A percentile compares a stretch with the other conserved stretches of the same genome.
Evolutionary conservation across 2,113 vertebrate species (phyloP).

Genomic region (Pimephales promelas): DNA sequence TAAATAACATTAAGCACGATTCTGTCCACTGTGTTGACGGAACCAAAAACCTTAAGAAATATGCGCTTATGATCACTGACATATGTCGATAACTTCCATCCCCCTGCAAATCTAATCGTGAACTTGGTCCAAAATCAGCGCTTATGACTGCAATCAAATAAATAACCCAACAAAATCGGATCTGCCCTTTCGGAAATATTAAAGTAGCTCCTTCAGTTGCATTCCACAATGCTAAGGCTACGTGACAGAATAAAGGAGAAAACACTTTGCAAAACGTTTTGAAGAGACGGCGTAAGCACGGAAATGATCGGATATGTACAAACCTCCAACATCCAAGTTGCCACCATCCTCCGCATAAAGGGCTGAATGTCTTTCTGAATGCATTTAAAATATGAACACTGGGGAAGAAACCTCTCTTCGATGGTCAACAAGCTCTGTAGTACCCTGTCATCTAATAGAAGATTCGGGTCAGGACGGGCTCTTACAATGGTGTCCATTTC

Average conservation of each 20-base stretch:
- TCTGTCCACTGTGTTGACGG: conserved; percentile 38
- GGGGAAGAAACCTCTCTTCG: conserved; percentile 91
- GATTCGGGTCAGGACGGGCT: conserved; percentile 86
- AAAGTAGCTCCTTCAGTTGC: not conserved
- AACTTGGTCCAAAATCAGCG: conserved; percentile 47
- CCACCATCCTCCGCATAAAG: conserved; percentile 93
- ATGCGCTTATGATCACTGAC: conserved; percentile 20
- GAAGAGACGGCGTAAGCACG: conserved; percentile 26
- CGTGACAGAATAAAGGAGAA: conserved; percentile 25
- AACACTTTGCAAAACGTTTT: conserved; percentile 1
- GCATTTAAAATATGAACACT: conserved; percentile 91
- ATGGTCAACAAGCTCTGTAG: conserved; percentile 89
- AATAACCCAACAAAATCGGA: conserved; percentile 36
- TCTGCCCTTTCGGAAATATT: conserved; percentile 34
- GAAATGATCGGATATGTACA: conserved; percentile 59
- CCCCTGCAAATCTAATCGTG: conserved; percentile 38
- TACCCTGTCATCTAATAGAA: conserved; percentile 89
- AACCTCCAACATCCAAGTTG: conserved; percentile 98
- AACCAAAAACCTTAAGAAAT: not conserved
- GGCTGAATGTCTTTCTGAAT: conserved; percentile 95
- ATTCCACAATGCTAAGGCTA: not conserved
- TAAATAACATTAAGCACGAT: conserved; percentile 65
- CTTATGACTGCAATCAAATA: conserved; percentile 42
- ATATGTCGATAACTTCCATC: conserved; percentile 31
- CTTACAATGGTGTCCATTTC: conserved; percentile 86